These are phyloP conservation scores for Sphecodes monilicornis DNA, from an alignment of 2,888 invertebrate species.

Conservation along the genomic window DNA sequence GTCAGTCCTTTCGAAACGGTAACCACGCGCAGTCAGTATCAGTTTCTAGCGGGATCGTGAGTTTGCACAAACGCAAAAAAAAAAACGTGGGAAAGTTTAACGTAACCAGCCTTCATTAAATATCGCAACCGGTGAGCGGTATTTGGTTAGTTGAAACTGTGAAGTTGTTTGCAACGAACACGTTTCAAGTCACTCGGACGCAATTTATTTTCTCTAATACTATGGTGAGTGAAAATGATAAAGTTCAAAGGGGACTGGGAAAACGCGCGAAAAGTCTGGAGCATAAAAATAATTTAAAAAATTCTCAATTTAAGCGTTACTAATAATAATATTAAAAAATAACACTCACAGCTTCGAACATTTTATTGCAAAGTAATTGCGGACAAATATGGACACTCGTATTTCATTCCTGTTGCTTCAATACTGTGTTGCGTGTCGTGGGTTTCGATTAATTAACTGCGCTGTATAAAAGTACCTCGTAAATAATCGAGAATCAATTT, in stretches of 20 bases:
- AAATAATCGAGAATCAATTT: neutral
- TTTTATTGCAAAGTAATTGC: neutral
- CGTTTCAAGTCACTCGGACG: neutral
- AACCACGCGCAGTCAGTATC: slow-evolving; percentile 6
- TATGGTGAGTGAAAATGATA: slow-evolving; percentile 24
- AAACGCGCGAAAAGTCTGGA: neutral
- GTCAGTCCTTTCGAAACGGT: neutral
- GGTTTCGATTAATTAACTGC: slow-evolving; percentile 32
- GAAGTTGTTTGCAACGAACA: neutral
- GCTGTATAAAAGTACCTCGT: neutral
- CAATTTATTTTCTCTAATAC: neutral
- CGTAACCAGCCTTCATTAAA: slow-evolving; percentile 13
- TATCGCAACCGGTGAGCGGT: neutral
- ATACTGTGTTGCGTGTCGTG: slow-evolving; percentile 6
- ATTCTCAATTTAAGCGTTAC: neutral
- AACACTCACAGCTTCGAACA: neutral
- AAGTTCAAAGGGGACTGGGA: neutral
- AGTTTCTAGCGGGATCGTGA: slow-evolving; percentile 29
- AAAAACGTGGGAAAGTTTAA: slow-evolving; percentile 31
- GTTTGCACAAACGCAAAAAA: slow-evolving; percentile 38
- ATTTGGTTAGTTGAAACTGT: slow-evolving; percentile 36
- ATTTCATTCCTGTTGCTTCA: slow-evolving; percentile 23
- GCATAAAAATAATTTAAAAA: neutral
- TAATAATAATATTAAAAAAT: neutral
- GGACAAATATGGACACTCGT: neutral